phyloP scores from a whole-genome alignment of 1,140 invertebrate genomes.

The Arion vulgaris region DNA sequence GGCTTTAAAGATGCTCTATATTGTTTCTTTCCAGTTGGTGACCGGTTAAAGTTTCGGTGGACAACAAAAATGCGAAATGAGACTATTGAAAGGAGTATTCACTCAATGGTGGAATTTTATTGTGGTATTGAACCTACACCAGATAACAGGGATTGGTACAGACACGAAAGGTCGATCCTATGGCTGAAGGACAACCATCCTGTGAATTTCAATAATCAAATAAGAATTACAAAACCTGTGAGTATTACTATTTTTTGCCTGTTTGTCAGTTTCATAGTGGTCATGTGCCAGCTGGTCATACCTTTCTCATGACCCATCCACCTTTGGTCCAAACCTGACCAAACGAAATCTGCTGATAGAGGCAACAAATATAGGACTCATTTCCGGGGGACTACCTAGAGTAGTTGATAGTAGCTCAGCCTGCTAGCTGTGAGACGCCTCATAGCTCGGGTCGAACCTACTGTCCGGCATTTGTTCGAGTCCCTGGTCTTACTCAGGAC shows the following conservation, averaged over 20 bases:
- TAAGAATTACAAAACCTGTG: not conserved
- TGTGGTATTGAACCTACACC: not conserved
- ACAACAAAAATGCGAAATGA: not conserved
- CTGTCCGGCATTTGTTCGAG: no score
- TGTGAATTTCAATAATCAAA: not conserved
- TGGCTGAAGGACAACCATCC: not conserved
- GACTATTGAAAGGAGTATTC: not conserved
- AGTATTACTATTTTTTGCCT: slow-evolving; percentile 8
- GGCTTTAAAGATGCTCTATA: not conserved
- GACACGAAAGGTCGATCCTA: not conserved
- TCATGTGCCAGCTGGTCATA: no score
- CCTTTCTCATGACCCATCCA: no score
- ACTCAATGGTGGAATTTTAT: slow-evolving; percentile 11
- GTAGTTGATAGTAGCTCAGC: no score
- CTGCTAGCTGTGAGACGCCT: no score
- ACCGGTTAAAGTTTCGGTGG: not conserved
- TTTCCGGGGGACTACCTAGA: no score
- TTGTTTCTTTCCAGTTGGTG: not conserved
- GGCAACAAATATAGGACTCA: no score
- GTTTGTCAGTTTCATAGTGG: no score
- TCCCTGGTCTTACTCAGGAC: no score
- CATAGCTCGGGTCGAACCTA: no score
- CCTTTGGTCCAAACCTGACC: no score
- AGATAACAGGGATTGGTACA: not conserved
- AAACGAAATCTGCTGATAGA: no score